Percentiles rank a stretch among this genome's conserved stretches.
phyloP scores from a whole-genome alignment of 2,888 invertebrate species.

The Sinhomidia bicolor region DNA sequence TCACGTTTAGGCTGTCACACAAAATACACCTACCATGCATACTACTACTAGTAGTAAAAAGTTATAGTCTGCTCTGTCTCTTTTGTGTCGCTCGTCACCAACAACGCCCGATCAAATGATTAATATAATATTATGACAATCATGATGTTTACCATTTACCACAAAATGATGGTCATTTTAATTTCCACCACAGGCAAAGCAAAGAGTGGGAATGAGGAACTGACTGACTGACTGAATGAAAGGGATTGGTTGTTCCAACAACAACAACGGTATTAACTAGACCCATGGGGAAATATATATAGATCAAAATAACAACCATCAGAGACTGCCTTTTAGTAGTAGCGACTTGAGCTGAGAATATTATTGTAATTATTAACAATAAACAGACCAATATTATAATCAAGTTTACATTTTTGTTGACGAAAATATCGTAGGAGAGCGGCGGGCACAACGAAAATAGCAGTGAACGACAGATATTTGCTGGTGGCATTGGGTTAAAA shows the following conservation, averaged over 20 bases:
- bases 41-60: no score
- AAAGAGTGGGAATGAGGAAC: background rate
- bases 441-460: background rate
- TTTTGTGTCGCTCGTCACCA: slow-evolving; percentile 4
- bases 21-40: slow-evolving; percentile 52
- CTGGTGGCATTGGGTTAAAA: background rate
- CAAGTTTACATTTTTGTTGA: slow-evolving; percentile 7
- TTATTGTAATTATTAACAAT: no score
- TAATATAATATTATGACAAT: slow-evolving; percentile 68
- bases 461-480: background rate
- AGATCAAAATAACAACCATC: no score
- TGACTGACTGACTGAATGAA: no score
- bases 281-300: slow-evolving; percentile 11
- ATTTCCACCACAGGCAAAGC: background rate
- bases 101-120: slow-evolving; percentile 59
- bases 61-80: background rate
- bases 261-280: no score
- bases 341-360: no score
- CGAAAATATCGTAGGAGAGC: no score
- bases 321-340: no score
- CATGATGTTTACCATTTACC: slow-evolving; percentile 52
- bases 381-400: background rate
- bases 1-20: slow-evolving; percentile 53
- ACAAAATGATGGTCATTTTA: slow-evolving; percentile 38
- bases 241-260: background rate